Conservation (phyloP, 2,888 invertebrate genomes). For the Dromius quadrimaculatus region DNA sequence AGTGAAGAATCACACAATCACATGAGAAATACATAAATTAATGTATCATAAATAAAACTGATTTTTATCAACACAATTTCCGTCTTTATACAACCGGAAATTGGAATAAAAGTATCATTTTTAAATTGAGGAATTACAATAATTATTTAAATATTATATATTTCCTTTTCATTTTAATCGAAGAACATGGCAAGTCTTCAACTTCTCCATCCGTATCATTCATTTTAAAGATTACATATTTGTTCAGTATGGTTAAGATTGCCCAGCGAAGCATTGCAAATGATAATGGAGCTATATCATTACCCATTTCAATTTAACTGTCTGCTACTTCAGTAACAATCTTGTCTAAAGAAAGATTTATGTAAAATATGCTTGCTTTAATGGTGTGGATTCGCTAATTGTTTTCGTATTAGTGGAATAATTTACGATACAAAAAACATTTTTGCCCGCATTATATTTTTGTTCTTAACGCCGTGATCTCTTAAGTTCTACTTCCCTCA, state of each 20-base stretch:
- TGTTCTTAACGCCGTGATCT: neutral
- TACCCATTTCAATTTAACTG: constrained; percentile 28
- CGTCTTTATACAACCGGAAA: too few relatives aligned
- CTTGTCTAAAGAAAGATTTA: neutral
- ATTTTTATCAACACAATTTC: too few relatives aligned
- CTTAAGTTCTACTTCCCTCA: constrained; percentile 5
- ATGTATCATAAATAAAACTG: too few relatives aligned
- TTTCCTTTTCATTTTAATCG: too few relatives aligned
- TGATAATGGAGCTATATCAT: constrained; percentile 15
- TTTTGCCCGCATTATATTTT: neutral
- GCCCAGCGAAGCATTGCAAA: constrained; percentile 11
- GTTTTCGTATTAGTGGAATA: neutral
- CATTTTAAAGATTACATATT: neutral
- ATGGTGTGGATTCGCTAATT: neutral
- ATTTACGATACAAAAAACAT: neutral
- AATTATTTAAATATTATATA: too few relatives aligned
- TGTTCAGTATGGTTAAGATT: neutral
- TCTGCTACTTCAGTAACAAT: constrained; percentile 17
- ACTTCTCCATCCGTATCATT: too few relatives aligned
- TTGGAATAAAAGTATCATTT: too few relatives aligned
- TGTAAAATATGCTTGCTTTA: neutral
- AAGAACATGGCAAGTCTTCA: too few relatives aligned
- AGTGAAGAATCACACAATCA: too few relatives aligned
- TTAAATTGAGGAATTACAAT: too few relatives aligned
- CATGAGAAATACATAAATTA: too few relatives aligned